Percentiles rank a stretch among this genome's conserved stretches.
Conservation (phyloP, 1,140 invertebrate species). For the Drosophila athabasca region DNA sequence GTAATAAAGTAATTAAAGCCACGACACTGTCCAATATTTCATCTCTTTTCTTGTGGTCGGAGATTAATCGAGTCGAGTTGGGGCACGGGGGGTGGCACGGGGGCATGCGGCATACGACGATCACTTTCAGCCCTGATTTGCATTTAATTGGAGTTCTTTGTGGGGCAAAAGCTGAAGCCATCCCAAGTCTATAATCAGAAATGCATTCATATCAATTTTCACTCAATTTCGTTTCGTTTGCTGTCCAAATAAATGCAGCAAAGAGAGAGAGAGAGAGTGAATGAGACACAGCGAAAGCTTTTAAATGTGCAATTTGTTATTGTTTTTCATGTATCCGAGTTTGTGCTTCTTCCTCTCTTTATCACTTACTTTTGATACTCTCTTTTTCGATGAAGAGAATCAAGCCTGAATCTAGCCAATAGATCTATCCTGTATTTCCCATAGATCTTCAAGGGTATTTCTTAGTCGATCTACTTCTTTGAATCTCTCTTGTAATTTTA, state of each 20-base stretch:
- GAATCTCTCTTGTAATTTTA: background rate
- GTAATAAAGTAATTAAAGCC: conserved; percentile 80
- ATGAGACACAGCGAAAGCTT: conserved; percentile 42
- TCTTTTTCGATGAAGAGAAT: no score
- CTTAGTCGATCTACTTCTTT: background rate
- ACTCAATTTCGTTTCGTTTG: conserved; percentile 54
- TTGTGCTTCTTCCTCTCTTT: conserved; percentile 1
- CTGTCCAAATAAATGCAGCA: conserved; percentile 14
- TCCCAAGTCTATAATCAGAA: conserved; percentile 7
- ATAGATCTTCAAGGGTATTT: no score
- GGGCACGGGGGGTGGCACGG: background rate
- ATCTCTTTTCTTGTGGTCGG: conserved; percentile 34
- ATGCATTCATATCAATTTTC: conserved; percentile 55
- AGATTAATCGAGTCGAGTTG: conserved; percentile 53
- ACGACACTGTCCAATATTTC: conserved; percentile 71
- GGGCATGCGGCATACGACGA: background rate
- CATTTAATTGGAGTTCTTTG: conserved; percentile 49
- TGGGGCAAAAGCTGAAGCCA: no score
- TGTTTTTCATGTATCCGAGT: conserved; percentile 7
- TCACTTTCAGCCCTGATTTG: conserved; percentile 43
- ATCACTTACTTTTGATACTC: no score
- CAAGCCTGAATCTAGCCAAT: no score
- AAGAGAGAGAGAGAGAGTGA: conserved; percentile 5
- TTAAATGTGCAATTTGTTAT: conserved; percentile 53
- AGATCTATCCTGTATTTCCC: no score